Evolutionary conservation across 2,797 vertebrate genomes (phyloP).

Genomic region (Echiichthys vipera): DNA sequence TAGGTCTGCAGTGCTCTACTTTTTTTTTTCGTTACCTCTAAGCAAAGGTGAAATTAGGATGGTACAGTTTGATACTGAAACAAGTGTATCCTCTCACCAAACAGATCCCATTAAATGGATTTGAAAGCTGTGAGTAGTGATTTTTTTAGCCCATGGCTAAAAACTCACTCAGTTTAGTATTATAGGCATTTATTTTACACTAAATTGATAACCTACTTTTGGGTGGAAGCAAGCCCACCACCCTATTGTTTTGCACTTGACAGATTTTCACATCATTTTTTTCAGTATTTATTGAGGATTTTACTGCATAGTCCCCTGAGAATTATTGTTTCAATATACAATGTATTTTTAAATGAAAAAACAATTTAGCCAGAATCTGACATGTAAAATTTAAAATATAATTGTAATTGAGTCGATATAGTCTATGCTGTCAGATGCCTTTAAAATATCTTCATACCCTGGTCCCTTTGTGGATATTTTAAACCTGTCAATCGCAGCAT

Average conservation of each 20-base stretch:
- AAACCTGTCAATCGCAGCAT: neutral
- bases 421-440: neutral
- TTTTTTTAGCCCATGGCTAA: too few species aligned
- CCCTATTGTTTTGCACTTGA: neutral
- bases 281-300: neutral
- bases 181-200: neutral
- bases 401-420: neutral
- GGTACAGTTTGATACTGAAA: neutral
- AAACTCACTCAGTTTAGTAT: too few species aligned
- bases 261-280: neutral
- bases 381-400: too few species aligned
- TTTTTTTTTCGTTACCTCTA: neutral
- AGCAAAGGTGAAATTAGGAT: neutral
- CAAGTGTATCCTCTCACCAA: too few species aligned
- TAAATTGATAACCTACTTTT: neutral
- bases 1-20: conserved; percentile 37
- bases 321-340: neutral
- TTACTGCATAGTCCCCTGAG: neutral
- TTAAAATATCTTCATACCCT: too few species aligned
- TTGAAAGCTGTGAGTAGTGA: too few species aligned
- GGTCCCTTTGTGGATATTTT: too few species aligned
- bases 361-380: neutral
- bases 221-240: neutral
- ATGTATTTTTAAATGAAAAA: neutral
- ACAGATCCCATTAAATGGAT: too few species aligned